Evolutionary conservation across 2,113 vertebrate genomes (phyloP).

Genomic region (Alosa alosa): DNA sequence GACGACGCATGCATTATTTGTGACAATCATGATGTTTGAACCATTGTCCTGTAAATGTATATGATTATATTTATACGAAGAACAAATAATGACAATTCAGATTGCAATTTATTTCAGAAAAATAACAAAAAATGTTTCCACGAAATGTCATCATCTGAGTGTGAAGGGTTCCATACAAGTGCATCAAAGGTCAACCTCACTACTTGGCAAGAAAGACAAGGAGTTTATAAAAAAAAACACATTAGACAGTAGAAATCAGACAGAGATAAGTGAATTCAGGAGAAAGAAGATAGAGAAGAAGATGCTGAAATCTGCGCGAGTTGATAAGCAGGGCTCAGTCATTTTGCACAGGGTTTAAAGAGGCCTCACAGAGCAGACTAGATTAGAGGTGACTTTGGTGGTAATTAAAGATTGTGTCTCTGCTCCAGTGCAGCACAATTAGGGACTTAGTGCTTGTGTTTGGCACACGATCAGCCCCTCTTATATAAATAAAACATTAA

Average conservation of each 20-base stretch:
- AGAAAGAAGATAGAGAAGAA: neutral
- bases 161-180: neutral
- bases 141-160: neutral
- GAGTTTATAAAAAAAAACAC: neutral
- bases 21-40: neutral
- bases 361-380: neutral
- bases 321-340: neutral
- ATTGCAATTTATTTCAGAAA: neutral
- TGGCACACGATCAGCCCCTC: neutral
- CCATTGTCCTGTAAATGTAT: neutral
- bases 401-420: constrained; percentile 11
- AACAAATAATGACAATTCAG: neutral
- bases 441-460: neutral
- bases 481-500: neutral
- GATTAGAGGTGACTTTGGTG: neutral
- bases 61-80: neutral
- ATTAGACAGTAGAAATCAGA: neutral
- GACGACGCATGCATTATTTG: no score
- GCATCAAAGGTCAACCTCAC: neutral
- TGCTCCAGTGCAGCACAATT: neutral
- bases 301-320: neutral
- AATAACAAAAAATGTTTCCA: neutral
- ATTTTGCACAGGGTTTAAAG: neutral
- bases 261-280: neutral
- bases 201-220: neutral